Evolutionary conservation across 2,888 invertebrate genomes (phyloP), one percentile per base, ranked within the genome.

Genomic region (Odontothrips loti): DNA sequence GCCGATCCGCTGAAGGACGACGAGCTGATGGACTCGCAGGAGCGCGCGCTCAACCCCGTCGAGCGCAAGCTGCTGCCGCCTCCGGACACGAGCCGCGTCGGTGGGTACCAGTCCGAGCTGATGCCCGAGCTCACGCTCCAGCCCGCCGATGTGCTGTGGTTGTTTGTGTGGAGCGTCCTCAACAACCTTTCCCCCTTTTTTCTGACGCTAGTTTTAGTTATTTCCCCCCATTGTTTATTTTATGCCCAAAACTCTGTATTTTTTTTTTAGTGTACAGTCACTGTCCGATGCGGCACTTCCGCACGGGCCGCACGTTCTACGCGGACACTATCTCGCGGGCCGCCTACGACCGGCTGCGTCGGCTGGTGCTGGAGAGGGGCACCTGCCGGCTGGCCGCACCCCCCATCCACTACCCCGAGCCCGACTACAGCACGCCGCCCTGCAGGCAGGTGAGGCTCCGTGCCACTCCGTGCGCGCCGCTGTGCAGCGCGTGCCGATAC

Each of bases 371-470:
- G 68, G 68, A 23, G 23, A 75, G 12, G 68, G 68, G 68, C 68
- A 12, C 23, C 68, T 4, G 23, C 68, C 23, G 68, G 27, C 68
- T 27, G 68, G 68, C 23, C 23, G 27, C 68, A 11, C 4, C 68
- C 23, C 68, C 27, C 68, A 10, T 75, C 68, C 23, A 0, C 23
- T 27, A 75, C 68, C 68, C 68, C 23, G 68, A 75, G 68, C 68
- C 68, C 68, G 68, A 75, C 68, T 75, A 75, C 68, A 27, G 68
- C 68, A 75, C 27, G 68, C 68, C 68, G 68, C 68, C 68, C 11
- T 75, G 68, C 68, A 27, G 68, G 12, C 23, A 75, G 68, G 68
- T 27, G 27, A 9, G 68, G 11, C 51, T n/a, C 51, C 51, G 2
- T 2, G 20, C 6, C 12, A 0, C 58, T 11, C 58, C 20, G 20